phyloP scores from a whole-genome alignment of 2,888 invertebrate species.

The Conops quadrifasciatus region DNA sequence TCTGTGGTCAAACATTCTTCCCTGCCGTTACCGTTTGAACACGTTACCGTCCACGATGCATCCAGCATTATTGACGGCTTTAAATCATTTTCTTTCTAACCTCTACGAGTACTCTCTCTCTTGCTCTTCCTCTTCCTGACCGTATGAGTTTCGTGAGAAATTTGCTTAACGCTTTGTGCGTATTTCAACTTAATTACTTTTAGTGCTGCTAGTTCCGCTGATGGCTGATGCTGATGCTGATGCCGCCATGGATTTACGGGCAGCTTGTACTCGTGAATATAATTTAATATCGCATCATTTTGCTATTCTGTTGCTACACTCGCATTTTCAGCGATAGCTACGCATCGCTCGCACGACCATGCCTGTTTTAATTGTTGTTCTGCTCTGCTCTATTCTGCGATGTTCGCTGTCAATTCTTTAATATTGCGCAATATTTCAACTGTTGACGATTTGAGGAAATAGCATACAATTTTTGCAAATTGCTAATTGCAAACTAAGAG shows the following conservation, averaged over 20 bases:
- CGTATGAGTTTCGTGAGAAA: neutral
- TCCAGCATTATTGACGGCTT: no score
- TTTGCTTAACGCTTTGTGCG: neutral
- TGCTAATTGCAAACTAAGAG: no score
- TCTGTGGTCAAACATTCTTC: conserved; percentile 31
- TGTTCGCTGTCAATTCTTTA: no score
- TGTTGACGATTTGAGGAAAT: no score
- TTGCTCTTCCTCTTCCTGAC: neutral
- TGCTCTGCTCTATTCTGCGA: no score
- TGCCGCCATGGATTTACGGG: neutral
- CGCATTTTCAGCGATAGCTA: neutral
- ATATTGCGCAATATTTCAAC: no score
- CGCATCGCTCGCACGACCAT: neutral
- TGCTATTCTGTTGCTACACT: neutral
- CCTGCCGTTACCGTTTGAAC: conserved; percentile 9
- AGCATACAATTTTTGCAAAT: no score
- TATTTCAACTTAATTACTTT: conserved; percentile 15
- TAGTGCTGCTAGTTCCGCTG: conserved; percentile 1
- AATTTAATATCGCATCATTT: conserved; percentile 15
- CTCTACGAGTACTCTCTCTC: neutral
- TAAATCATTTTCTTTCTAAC: no score
- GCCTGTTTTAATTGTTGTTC: conserved; percentile 4
- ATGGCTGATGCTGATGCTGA: conserved; percentile 4
- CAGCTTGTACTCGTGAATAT: neutral
- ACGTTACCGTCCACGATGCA: no score